Conservation (phyloP, 1,140 invertebrate species). For the Onthophagus taurus region DNA sequence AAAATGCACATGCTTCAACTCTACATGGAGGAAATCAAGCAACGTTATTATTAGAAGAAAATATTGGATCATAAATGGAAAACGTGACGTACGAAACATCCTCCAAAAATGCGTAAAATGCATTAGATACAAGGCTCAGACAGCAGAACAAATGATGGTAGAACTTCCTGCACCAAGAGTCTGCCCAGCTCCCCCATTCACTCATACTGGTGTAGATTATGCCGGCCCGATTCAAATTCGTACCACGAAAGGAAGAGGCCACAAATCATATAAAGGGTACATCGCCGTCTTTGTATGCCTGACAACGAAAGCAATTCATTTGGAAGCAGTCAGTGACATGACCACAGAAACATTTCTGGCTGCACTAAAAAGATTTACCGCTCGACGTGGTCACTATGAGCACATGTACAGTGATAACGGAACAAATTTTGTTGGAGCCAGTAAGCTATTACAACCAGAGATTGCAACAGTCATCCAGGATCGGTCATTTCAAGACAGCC, state of each 20-base stretch:
- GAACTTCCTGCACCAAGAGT: too few relatives aligned
- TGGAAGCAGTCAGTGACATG: slow-evolving; percentile 26
- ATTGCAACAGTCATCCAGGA: neutral
- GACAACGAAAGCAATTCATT: slow-evolving; percentile 27
- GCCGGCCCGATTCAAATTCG: neutral
- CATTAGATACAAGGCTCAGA: too few relatives aligned
- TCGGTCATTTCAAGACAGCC: neutral
- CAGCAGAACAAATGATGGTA: too few relatives aligned
- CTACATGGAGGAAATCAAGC: too few relatives aligned
- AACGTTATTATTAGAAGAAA: too few relatives aligned
- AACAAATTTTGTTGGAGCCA: slow-evolving; percentile 9
- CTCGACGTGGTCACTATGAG: slow-evolving; percentile 15
- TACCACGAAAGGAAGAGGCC: neutral
- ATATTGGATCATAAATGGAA: too few relatives aligned
- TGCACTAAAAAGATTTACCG: slow-evolving; percentile 25
- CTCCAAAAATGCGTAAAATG: too few relatives aligned
- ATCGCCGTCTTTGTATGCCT: slow-evolving; percentile 29
- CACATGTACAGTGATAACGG: slow-evolving; percentile 22
- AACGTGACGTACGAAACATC: too few relatives aligned
- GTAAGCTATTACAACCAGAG: neutral
- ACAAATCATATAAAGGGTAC: slow-evolving; percentile 14
- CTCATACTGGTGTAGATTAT: too few relatives aligned
- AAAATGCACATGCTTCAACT: too few relatives aligned
- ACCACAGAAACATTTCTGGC: slow-evolving; percentile 24
- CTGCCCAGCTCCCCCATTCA: too few relatives aligned